Evolutionary conservation across 2,888 invertebrate genomes (phyloP), one percentile per base, ranked within the genome.

Genomic region (Steinernema carpocapsae): DNA sequence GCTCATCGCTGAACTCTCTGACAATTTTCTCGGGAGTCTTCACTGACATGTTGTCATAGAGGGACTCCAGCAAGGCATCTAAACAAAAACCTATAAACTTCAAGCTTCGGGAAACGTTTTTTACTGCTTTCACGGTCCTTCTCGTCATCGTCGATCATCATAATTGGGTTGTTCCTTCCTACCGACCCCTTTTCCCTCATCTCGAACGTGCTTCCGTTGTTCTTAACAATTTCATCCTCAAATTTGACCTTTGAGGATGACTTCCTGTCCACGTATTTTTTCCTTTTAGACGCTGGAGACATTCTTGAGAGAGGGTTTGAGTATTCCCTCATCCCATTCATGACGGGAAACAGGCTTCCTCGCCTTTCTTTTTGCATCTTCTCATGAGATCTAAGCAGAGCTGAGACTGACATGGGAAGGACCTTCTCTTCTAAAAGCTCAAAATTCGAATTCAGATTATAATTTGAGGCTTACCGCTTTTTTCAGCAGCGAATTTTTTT

Each of bases 401-500:
- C 64, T 4, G 64, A 64, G 17, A 64, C 64, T 37, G 64, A 64
- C 64, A 64, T 64, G 1, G 64, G 64, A 22, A 64, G 64, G 29
- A 64, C 64, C 17, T 26, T 22, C 26, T 64, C 64, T 12, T 64
- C 64, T 64, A 32, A 64, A 64, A 32, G 3, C 24, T 19, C 24
- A 48, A 14, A 48, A 48, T 48, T 14, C 48, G 3, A 48, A 48
- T 19, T 48, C 17, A 2, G 48, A 4, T 48, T 48, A 3, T 2
- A 17, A 48, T 17, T 4, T 19, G 19, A 19, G 6, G 4, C 17
- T 48, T 19, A 56, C 56, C 56, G 14, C 24, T 24, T 32, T n/a
- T 71, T 32, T 71, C 70, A 56, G 70, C 71, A 24, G 70, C 71
- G 45, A 59, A 76, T 52, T 72, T 76, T 26, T 72, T 79, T 22